These are phyloP conservation scores for Oxytorus armatus DNA, from an alignment of 2,888 invertebrate genomes.

Conservation along the genomic window DNA sequence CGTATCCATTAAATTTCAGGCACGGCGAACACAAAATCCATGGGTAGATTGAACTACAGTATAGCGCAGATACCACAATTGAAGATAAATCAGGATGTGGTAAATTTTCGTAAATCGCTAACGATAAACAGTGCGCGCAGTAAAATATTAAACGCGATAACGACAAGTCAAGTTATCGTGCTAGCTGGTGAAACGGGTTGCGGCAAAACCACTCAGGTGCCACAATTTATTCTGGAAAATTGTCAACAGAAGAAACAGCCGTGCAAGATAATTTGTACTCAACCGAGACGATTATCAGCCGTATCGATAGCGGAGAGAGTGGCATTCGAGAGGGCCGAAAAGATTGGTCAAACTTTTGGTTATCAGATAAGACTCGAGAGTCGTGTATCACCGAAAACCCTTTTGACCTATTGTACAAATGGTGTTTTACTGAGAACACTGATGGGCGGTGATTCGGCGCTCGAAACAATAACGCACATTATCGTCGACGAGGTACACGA, in stretches of 20 bases:
- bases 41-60: constrained; percentile 89
- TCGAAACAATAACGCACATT: constrained; percentile 92
- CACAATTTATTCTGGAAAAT: constrained; percentile 95
- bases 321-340: constrained; percentile 90
- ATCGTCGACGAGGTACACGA: constrained; percentile 98
- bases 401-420: constrained; percentile 96
- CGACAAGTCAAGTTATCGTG: constrained; percentile 87
- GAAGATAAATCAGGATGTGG: constrained; percentile 86
- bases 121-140: constrained; percentile 89
- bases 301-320: constrained; percentile 95
- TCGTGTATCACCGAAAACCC: constrained; percentile 91
- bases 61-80: constrained; percentile 87
- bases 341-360: constrained; percentile 90
- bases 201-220: constrained; percentile 98
- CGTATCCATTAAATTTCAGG: constrained; percentile 74
- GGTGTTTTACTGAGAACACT: constrained; percentile 95
- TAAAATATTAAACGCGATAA: constrained; percentile 87
- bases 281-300: constrained; percentile 96
- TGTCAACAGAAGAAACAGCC: constrained; percentile 86
- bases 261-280: constrained; percentile 96
- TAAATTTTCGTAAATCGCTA: constrained; percentile 88
- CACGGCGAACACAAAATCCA: constrained; percentile 85
- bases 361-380: constrained; percentile 97
- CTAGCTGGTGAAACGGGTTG: constrained; percentile 95
- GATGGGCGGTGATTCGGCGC: constrained; percentile 91